Base-by-base conservation (phyloP, 2,888 invertebrate species). In the Uloborus plumipes region DNA sequence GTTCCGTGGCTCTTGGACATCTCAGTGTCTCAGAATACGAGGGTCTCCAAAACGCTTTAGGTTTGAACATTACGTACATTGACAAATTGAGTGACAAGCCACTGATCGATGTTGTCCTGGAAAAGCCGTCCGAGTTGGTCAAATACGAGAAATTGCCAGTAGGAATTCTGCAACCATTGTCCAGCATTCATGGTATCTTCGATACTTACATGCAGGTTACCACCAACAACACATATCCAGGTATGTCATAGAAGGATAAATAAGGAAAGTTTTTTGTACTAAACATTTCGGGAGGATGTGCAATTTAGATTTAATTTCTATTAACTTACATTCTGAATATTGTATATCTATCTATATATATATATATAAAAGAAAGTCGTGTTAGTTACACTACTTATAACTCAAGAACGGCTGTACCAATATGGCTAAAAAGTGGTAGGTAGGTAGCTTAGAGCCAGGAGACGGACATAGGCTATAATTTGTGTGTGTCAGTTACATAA, bases 71-170 rank as follows among this genome's bases (percentile, higher is more conserved):
- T 11, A n/a, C 39, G 18, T 64, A 64, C 67, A 75, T 80, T 18
- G 66, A 79, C 49, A 76, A 82, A 47, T 20, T 85, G 49, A 70
- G 80, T 1, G 83, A 84, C 71, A 20, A 77, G 7, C 84, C 79
- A 7, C 64, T 85, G 18, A 64, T 75, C n/a, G 82, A 85, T 31
- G 15, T 85, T 6, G 9, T 26, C 14, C 53, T 85, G 18, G 11
- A 47, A 13, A 74, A 71, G 15, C 85, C 85, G 0, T 47, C 65
- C 13, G 84, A 85, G 51, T 71, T 39, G 14, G 15, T 74, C 14
- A 61, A 59, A 0, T 71, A 74, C 71, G 13, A 70, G 2, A 79
- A 72, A 50, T 49, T 85, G 14, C 31, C 51, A 7, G 31, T 58
- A 9, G 61, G 53, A 26, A 16, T 18, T 18, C 14, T 85, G 18